phyloP scores from a whole-genome alignment of 2,113 vertebrate species.

The Podiceps cristatus region DNA sequence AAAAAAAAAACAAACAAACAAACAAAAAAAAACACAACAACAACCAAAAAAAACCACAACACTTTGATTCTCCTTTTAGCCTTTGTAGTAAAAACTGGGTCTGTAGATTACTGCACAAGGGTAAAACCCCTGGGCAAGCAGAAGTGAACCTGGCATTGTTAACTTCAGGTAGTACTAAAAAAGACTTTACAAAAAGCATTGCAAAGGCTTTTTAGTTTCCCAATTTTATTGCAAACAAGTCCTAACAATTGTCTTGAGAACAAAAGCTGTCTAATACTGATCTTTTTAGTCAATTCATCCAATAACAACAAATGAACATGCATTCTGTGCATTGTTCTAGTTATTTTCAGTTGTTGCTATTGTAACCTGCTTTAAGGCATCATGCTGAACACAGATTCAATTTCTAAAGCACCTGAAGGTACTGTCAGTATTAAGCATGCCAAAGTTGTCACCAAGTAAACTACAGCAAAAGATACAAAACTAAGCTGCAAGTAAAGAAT shows the following conservation, averaged over 20 bases:
- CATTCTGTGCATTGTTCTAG: conserved; percentile 38
- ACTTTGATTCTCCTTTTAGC: background rate
- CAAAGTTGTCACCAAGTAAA: conserved; percentile 20
- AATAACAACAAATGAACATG: conserved; percentile 50
- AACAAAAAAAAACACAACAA: too few species aligned
- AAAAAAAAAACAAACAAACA: background rate
- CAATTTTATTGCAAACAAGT: conserved; percentile 46
- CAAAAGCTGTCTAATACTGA: conserved; percentile 20
- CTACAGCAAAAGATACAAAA: background rate
- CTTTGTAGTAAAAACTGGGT: background rate
- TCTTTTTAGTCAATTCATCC: conserved; percentile 42
- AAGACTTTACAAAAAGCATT: conserved; percentile 55
- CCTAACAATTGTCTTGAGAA: conserved; percentile 52
- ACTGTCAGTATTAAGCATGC: conserved; percentile 20
- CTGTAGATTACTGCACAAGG: background rate
- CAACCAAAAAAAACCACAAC: too few species aligned
- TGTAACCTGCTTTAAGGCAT: conserved; percentile 55
- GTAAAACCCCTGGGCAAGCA: background rate
- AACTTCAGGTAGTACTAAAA: conserved; percentile 64
- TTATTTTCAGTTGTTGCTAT: conserved; percentile 49
- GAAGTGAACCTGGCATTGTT: background rate
- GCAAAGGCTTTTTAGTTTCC: conserved; percentile 34
- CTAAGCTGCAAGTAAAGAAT: conserved; percentile 35
- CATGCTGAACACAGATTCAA: conserved; percentile 34
- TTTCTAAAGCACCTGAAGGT: conserved; percentile 61